Percentiles rank a stretch among this genome's conserved stretches.
These are phyloP conservation scores for human DNA, from an alignment of 2,113 vertebrate species.

Conservation along the genomic window GRCh38 chr3:85643001-85643500, in stretches of 20 bases:
- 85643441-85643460: slow-evolving; percentile 88
- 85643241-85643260: slow-evolving; percentile 17
- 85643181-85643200: slow-evolving; percentile 71
- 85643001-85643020: background rate
- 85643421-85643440: slow-evolving; percentile 84
- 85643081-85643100: background rate
- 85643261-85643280: background rate
- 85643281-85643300: slow-evolving; percentile 69
- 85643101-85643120: slow-evolving; percentile 43
- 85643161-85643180: slow-evolving; percentile 69
- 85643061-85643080: slow-evolving; percentile 64
- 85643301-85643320: slow-evolving; percentile 60
- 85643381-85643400: slow-evolving; percentile 64
- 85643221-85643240: slow-evolving; percentile 46
- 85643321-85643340: slow-evolving; percentile 68
- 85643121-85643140: slow-evolving; percentile 25
- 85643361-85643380: slow-evolving; percentile 66
- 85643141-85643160: slow-evolving; percentile 49
- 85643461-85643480: slow-evolving; percentile 89
- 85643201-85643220: slow-evolving; percentile 47
- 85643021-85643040: slow-evolving; percentile 13
- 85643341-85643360: slow-evolving; percentile 63
- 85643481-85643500: slow-evolving; percentile 91
- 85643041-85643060: slow-evolving; percentile 2
- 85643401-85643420: slow-evolving; percentile 74